Evolutionary conservation across 2,113 vertebrate genomes (phyloP), one percentile per base, ranked within the genome.

Genomic region (Colius striatus): DNA sequence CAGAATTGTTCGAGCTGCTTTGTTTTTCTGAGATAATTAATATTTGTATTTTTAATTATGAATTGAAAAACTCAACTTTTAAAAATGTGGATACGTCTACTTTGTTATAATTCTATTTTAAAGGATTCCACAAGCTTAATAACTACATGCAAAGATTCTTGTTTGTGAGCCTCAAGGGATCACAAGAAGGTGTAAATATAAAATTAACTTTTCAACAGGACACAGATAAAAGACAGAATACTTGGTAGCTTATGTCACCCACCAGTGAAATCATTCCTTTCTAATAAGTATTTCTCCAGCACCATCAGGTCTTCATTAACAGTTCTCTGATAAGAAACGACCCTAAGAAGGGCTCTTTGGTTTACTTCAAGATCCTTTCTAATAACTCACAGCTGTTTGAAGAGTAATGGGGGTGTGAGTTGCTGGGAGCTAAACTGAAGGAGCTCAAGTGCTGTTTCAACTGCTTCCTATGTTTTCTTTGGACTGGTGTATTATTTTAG

Each of bases 381-480:
- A 96, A 97, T 72, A 94, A 87, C 71, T 38, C 92, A 61, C 84
- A 97, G 95, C 95, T 98, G 92, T 94, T 50, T 74, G 95, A 91
- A 81, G 47, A 26, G 67, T 9, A 7, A 66, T 80, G 72, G 58
- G 47, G 22, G 23, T 76, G 87, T 85, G 86, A 93, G 83, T 32
- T 84, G 74, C 71, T 38, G 55, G 66, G 48, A 94, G 86, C 79
- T 51, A 34, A 29, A 45, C 58, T 78, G 54, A 90, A 93, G 61
- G 72, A 57, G 47, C 58, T 90, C 63, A 58, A 63, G 68, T 67
- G 71, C 85, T 30, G 3, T 57, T 94, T 94, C 92, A 89, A 60
- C 58, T 36, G 62, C 57, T 60, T 96, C 20, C 84, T 71, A 2
- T 4, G 57, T 36, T 74, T 90, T 76, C 58, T 80, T 78, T 95